Percentiles rank a stretch among this genome's conserved stretches.
Conservation (phyloP, 1,140 invertebrate genomes). For the Patella vulgata region DNA sequence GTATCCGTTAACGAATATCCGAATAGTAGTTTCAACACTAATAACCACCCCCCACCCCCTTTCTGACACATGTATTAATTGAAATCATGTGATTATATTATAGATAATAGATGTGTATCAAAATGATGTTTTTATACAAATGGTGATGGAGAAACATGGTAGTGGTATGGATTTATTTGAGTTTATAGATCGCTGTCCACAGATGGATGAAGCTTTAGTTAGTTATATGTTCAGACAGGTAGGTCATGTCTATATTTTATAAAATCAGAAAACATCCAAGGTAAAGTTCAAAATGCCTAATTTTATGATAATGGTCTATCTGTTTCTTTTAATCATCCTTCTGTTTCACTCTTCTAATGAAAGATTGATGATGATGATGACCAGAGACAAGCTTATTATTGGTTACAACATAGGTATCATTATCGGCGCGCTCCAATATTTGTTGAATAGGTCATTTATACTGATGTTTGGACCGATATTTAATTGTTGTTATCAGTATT, state of each 20-base stretch:
- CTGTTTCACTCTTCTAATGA: no score
- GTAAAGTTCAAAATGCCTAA: not conserved
- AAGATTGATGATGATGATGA: no score
- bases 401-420: no score
- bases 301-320: not conserved
- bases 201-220: slow-evolving; percentile 77
- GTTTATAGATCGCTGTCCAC: slow-evolving; percentile 78
- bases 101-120: slow-evolving; percentile 79
- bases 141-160: slow-evolving; percentile 86
- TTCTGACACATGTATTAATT: no score
- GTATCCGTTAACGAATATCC: no score
- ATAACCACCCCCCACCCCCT: no score
- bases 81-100: slow-evolving; percentile 10
- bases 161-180: slow-evolving; percentile 83
- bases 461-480: no score
- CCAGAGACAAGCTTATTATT: no score
- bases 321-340: not conserved
- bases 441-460: no score
- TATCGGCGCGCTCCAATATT: no score
- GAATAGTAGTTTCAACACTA: no score
- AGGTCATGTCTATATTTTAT: slow-evolving; percentile 5
- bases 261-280: not conserved
- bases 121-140: slow-evolving; percentile 78
- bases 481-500: no score
- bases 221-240: slow-evolving; percentile 82